Evolutionary conservation across 2,888 invertebrate species (phyloP).

Genomic region (Nysson spinosus): DNA sequence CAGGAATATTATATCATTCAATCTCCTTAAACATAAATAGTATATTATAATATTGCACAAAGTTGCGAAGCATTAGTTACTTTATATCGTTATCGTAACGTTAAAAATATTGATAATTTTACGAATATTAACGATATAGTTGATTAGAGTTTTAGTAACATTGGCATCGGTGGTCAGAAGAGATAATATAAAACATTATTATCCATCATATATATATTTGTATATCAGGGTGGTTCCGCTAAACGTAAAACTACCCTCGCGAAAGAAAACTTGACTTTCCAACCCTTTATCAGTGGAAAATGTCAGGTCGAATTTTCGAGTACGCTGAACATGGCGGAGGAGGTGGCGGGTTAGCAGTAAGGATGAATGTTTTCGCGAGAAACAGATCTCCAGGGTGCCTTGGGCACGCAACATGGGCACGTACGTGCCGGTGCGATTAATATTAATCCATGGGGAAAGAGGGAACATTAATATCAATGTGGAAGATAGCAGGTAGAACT

Average conservation of each 20-base stretch:
- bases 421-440: slow-evolving; percentile 60
- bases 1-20: too few relatives aligned
- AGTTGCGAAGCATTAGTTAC: too few relatives aligned
- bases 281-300: slow-evolving; percentile 42
- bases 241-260: slow-evolving; percentile 38
- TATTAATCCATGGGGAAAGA: slow-evolving; percentile 63
- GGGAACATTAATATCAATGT: slow-evolving; percentile 70
- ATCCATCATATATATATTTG: too few relatives aligned
- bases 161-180: too few relatives aligned
- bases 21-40: too few relatives aligned
- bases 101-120: too few relatives aligned
- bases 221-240: too few relatives aligned
- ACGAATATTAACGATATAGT: too few relatives aligned
- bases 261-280: neutral
- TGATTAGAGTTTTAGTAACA: too few relatives aligned
- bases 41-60: too few relatives aligned
- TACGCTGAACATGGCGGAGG: slow-evolving; percentile 48
- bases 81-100: too few relatives aligned
- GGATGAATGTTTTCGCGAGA: slow-evolving; percentile 56
- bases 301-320: slow-evolving; percentile 53
- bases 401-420: slow-evolving; percentile 42
- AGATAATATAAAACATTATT: too few relatives aligned
- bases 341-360: slow-evolving; percentile 25
- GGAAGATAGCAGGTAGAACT: slow-evolving; percentile 1
- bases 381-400: slow-evolving; percentile 43